phyloP scores from a whole-genome alignment of 2,797 vertebrate genomes.

The Aratinga solstitialis region DNA sequence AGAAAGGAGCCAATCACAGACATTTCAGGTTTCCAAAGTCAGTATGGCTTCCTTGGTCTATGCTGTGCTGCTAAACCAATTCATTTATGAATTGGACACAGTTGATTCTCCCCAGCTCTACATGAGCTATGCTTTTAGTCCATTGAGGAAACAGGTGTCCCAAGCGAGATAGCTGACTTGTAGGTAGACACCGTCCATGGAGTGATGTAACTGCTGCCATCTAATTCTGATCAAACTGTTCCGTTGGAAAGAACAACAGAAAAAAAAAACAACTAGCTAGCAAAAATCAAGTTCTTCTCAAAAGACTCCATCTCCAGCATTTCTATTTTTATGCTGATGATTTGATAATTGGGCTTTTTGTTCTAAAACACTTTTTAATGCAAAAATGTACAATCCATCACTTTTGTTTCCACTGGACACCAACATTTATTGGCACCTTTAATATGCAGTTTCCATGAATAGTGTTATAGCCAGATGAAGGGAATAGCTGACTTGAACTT shows the following conservation, averaged over 20 bases:
- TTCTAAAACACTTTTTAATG: constrained; percentile 14
- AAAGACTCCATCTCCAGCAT: background rate
- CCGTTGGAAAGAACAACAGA: background rate
- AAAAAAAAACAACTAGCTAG: background rate
- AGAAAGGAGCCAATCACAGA: background rate
- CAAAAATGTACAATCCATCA: constrained; percentile 52
- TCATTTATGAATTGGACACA: background rate
- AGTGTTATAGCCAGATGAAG: constrained; percentile 26
- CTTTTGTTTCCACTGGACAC: constrained; percentile 10
- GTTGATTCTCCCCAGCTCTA: background rate
- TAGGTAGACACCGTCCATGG: background rate
- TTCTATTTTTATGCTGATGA: background rate
- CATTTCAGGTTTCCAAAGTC: background rate
- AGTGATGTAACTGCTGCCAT: background rate
- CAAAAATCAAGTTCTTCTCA: background rate
- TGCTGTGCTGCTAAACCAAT: background rate
- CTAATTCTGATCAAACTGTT: background rate
- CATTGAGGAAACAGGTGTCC: background rate
- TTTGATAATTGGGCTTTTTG: constrained; percentile 44
- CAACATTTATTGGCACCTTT: constrained; percentile 23
- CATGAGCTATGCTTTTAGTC: background rate
- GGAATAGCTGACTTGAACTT: constrained; percentile 26
- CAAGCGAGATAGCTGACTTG: background rate
- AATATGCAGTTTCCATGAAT: constrained; percentile 42
- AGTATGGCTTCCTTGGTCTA: background rate